phyloP scores from a whole-genome alignment of 2,113 vertebrate genomes.

The Anthoscopus minutus region DNA sequence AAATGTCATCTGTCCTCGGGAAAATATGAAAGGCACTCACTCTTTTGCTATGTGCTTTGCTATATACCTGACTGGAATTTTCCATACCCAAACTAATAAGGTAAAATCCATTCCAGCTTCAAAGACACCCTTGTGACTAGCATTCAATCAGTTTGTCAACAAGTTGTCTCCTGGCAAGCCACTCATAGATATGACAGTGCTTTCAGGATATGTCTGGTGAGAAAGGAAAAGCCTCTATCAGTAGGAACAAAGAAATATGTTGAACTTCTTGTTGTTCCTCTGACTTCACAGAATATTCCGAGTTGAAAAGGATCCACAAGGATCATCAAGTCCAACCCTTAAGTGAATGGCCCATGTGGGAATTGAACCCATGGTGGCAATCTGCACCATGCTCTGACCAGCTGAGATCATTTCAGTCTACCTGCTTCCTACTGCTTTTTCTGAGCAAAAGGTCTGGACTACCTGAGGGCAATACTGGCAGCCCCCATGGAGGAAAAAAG shows the following conservation, averaged over 20 bases:
- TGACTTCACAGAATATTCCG: not conserved
- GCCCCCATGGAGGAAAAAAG: not conserved
- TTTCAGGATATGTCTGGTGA: not conserved
- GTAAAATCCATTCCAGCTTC: not conserved
- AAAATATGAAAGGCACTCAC: not conserved
- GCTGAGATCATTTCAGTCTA: not conserved
- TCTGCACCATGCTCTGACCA: not conserved
- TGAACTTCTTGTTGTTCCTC: not conserved
- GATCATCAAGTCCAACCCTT: not conserved
- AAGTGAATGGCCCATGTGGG: not conserved
- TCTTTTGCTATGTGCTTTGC: not conserved
- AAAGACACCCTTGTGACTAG: not conserved
- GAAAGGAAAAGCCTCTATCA: not conserved
- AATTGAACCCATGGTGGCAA: not conserved
- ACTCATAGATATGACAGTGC: rapidly evolving
- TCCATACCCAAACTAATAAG: not conserved
- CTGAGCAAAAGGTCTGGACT: not conserved
- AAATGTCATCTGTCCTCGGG: not conserved
- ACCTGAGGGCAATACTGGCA: not conserved
- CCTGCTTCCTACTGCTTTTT: not conserved
- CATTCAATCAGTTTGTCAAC: not conserved
- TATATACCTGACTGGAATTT: not conserved
- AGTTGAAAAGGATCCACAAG: not conserved
- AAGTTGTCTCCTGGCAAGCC: not conserved
- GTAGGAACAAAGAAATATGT: not conserved